Base-by-base conservation (phyloP, 2,797 vertebrate genomes). In the Serranus cabrilla region DNA sequence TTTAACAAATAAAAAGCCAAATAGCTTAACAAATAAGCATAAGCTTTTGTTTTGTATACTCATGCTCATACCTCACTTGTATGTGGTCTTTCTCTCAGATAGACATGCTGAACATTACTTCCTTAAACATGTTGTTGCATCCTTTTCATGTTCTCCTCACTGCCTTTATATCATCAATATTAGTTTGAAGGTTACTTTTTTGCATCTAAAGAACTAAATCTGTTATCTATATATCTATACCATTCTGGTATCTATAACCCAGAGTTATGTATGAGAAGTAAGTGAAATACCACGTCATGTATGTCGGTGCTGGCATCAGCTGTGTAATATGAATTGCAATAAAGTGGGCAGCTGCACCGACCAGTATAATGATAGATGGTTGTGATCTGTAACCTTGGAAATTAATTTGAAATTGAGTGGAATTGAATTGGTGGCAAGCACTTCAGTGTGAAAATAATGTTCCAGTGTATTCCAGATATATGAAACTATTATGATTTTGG, bases 271-370 rank as follows among this genome's bases (percentile, higher is more conserved):
- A 2, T 21, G 21, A 45, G 21, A 62, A 60, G 52, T 18, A 40
- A 34, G 17, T 11, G 1, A 39, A 51, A 49, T 45, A 23, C 4
- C 37, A 12, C 43, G 4, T 13, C 7, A 52, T 31, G 7, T 43
- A 68, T 71, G 62, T 65, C 51, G 49, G 40, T n/a, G 66, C 39
- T 70, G 62, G 74, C 34, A 62, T 80, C 77, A 76, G 69, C 74
- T 82, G 74, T 69, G 49, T 31, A 18, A 49, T 66, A 68, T 67
- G 43, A 62, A 70, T 58, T 45, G 34, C 71, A 74, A 61, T 83
- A 74, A 80, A 52, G 54, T 52, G 21, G 13, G 39, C 79, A 84
- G 74, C 73, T 84, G 80, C 58, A 63, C 54, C 18, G n/a, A 18
- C 43, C 55, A 27, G 10, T 64, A 34, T 31, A 54, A 39, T 68